These are phyloP conservation scores for Zenarchopterus dispar DNA, from an alignment of 2,797 vertebrate genomes.

Conservation along the genomic window DNA sequence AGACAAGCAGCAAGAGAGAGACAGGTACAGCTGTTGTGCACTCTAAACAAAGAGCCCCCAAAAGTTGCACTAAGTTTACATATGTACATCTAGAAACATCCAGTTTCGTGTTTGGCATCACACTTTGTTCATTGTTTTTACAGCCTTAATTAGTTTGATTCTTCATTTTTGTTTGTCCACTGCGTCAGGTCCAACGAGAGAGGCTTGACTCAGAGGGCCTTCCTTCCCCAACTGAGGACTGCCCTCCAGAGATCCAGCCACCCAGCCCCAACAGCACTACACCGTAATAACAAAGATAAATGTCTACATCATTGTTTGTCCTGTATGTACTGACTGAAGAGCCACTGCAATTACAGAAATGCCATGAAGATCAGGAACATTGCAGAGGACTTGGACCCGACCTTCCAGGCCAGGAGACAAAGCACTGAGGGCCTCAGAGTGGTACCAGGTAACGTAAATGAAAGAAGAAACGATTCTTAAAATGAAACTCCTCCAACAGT, in stretches of 20 bases:
- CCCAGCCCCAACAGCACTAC: constrained; percentile 58
- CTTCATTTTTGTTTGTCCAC: neutral
- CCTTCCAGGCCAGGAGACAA: constrained; percentile 77
- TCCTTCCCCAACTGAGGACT: constrained; percentile 76
- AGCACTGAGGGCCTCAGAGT: constrained; percentile 34
- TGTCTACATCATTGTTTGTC: neutral
- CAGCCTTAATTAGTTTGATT: no score
- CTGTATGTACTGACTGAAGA: neutral
- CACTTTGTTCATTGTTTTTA: no score
- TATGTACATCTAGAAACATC: no score
- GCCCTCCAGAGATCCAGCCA: constrained; percentile 71
- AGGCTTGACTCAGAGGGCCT: constrained; percentile 82
- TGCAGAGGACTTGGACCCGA: constrained; percentile 84
- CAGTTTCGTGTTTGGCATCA: no score
- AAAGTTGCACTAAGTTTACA: neutral
- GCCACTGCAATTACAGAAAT: constrained; percentile 58
- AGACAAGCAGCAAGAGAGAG: constrained; percentile 58
- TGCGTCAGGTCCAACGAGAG: constrained; percentile 69
- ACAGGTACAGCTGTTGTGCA: constrained; percentile 54
- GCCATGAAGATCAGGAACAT: constrained; percentile 75
- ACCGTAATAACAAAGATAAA: constrained; percentile 52
- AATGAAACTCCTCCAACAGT: constrained; percentile 8
- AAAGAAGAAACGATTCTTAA: neutral
- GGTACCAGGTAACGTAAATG: constrained; percentile 16
- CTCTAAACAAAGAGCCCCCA: neutral